Percentiles rank a stretch among this genome's conserved stretches.
These are phyloP conservation scores for Ciconia maguari DNA, from an alignment of 2,113 vertebrate species.

Conservation along the genomic window DNA sequence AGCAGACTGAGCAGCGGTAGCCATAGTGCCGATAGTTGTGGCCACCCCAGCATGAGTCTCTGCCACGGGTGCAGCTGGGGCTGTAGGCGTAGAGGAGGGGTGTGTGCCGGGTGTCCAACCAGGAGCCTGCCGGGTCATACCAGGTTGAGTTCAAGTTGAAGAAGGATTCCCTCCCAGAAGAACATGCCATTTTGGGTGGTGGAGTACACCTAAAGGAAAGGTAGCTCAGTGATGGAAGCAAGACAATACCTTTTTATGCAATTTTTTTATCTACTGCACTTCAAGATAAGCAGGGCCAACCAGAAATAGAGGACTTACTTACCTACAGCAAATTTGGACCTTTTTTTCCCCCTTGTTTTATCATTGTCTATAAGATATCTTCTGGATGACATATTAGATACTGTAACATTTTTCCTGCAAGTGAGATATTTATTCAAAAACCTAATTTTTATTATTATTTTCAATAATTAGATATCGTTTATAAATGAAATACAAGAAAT, in stretches of 20 bases:
- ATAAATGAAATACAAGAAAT: neutral
- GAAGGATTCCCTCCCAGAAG: neutral
- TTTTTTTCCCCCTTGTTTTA: accelerated
- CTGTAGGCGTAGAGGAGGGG: neutral
- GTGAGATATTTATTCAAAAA: neutral
- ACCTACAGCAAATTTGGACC: neutral
- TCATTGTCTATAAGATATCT: neutral
- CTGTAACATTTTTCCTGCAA: neutral
- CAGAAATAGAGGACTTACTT: neutral
- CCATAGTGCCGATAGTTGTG: accelerated
- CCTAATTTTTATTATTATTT: neutral
- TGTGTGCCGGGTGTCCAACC: neutral
- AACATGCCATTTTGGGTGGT: accelerated
- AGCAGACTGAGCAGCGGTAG: neutral
- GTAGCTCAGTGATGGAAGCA: neutral
- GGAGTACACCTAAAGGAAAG: neutral
- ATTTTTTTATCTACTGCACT: neutral
- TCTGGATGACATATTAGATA: neutral
- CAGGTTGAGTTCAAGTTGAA: neutral
- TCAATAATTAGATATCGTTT: neutral
- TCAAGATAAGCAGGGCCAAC: neutral
- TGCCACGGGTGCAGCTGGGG: accelerated
- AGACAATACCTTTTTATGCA: neutral
- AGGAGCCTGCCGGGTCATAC: neutral
- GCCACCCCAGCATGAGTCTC: accelerated